Evolutionary conservation across 2,888 invertebrate species (phyloP), one percentile per base, ranked within the genome.

Genomic region (Antheraea yamamai): DNA sequence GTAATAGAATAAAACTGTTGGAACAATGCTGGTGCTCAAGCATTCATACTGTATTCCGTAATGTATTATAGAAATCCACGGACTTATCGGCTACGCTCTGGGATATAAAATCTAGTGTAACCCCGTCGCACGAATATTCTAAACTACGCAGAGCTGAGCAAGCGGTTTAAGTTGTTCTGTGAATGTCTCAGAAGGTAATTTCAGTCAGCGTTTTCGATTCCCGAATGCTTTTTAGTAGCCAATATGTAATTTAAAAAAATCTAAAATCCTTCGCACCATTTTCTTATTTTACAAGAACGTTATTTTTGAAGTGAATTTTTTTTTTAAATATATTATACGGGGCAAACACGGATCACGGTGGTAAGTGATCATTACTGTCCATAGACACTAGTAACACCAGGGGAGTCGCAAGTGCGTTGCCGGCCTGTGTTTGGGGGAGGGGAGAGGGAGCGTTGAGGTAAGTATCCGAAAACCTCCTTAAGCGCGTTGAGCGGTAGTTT

Each of bases 1-100:
- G 90, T 93, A 92, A 94, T 93, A 91, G 95, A 94, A 94, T 94
- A 93, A 94, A 94, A 93, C 89, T 90, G 91, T 87, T 91, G 88
- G 91, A 91, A 93, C 92, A 92, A 91, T 90, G 88, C 87, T 87
- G 81, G 84, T 82, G 84, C 84, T 74, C 74, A 71, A 76, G 58
- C 61, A 74, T 74, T 80, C 81, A 80, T 86, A 84, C 83, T 66
- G 20, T 14, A 55, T 73, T 75, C n/a, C 66, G 52, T 64, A 75
- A 68, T 64, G 68, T 83, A 80, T 83, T 80, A 83, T 87, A 87
- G 87, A 86, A 91, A 89, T 88, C 86, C 86, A 83, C 82, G 81
- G 85, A 89, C 85, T 90, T 89, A 91, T 89, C 87, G 84, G 85
- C 84, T 86, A 81, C 85, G 84, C 82, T 85, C 76, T 79, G 84